Evolutionary conservation across 2,797 vertebrate species (phyloP).

Genomic region (Nothura maculosa): DNA sequence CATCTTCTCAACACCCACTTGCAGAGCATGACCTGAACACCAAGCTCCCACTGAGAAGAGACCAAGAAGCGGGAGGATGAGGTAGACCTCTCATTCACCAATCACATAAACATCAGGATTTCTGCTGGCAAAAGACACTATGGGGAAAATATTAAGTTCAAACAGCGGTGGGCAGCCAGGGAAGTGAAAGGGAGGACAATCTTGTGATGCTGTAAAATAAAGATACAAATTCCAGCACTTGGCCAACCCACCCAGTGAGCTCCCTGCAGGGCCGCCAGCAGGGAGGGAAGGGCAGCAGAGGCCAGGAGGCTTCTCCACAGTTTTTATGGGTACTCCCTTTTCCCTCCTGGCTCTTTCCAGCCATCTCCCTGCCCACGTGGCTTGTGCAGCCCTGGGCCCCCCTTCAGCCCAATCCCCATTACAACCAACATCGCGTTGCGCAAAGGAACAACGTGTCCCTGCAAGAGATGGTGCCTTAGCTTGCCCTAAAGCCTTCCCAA

Average conservation of each 20-base stretch:
- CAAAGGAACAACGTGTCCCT: neutral
- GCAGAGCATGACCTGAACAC: neutral
- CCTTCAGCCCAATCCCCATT: neutral
- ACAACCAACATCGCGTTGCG: neutral
- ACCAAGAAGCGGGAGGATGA: neutral
- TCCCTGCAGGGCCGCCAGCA: neutral
- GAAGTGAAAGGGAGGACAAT: neutral
- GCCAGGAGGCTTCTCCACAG: accelerated
- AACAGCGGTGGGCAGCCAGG: neutral
- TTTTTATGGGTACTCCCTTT: neutral
- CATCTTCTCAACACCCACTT: neutral
- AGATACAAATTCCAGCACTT: neutral
- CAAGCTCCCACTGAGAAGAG: neutral
- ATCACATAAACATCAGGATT: neutral
- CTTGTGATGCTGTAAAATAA: neutral
- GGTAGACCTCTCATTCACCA: neutral
- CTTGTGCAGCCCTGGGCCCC: accelerated
- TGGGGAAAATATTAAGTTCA: neutral
- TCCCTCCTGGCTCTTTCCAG: neutral
- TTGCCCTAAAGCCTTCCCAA: neutral
- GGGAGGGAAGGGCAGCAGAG: neutral
- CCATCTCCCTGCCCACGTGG: neutral
- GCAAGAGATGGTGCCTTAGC: neutral
- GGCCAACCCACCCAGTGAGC: neutral
- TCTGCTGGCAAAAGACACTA: neutral